phyloP scores from a whole-genome alignment of 2,888 invertebrate species.

The Macrosiphum euphorbiae region DNA sequence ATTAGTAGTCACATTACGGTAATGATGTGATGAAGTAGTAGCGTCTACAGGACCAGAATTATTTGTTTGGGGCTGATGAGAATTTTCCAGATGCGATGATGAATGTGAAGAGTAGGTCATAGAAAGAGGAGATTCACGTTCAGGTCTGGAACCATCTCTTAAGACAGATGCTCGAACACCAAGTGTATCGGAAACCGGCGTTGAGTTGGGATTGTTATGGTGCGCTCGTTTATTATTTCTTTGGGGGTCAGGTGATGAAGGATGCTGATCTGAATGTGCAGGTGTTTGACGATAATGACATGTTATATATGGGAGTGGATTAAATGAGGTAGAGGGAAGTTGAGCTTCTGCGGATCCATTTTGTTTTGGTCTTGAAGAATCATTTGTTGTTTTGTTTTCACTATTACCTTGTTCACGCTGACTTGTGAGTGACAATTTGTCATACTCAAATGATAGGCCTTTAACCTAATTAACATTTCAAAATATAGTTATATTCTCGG shows the following conservation, averaged over 20 bases:
- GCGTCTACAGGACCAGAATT: conserved; percentile 52
- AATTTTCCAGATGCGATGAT: conserved; percentile 52
- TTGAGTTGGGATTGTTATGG: conserved; percentile 69
- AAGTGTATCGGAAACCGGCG: conserved; percentile 73
- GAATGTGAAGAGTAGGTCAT: conserved; percentile 59
- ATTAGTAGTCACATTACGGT: conserved; percentile 43
- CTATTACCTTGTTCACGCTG: conserved; percentile 57
- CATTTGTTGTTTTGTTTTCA: conserved; percentile 50
- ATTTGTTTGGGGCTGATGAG: conserved; percentile 53
- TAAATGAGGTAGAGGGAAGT: conserved; percentile 57
- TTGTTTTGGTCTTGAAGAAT: conserved; percentile 53
- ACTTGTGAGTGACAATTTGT: conserved; percentile 72
- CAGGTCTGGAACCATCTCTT: conserved; percentile 74
- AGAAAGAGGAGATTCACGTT: conserved; percentile 68
- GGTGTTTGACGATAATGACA: conserved; percentile 52
- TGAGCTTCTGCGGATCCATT: conserved; percentile 53
- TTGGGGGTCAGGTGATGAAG: conserved; percentile 45
- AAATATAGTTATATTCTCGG: neutral
- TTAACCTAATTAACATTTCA: conserved; percentile 74
- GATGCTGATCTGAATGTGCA: conserved; percentile 51
- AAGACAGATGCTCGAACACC: conserved; percentile 77
- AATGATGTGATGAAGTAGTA: conserved; percentile 41
- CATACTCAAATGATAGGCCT: conserved; percentile 83
- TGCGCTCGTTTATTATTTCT: conserved; percentile 55
- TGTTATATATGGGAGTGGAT: conserved; percentile 34